Conservation (phyloP, 1,140 invertebrate species). For the Drosophila truncata region DNA sequence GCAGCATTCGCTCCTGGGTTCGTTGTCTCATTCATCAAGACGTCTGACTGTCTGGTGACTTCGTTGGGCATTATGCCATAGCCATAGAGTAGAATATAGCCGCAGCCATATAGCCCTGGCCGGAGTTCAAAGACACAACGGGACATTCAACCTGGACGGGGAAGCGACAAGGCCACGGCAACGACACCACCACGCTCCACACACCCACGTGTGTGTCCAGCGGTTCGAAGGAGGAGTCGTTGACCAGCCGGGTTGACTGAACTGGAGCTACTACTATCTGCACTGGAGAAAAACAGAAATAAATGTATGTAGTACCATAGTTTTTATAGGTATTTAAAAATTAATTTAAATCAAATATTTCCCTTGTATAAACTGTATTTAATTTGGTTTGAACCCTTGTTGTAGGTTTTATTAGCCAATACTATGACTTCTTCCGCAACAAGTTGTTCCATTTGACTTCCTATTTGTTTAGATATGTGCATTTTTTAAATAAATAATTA, state of each 20-base stretch:
- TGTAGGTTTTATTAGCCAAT: neutral
- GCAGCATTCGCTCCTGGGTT: constrained; percentile 43
- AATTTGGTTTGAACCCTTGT: neutral
- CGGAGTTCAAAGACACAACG: constrained; percentile 80
- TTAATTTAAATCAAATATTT: neutral
- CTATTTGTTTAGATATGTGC: constrained; percentile 6
- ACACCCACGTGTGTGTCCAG: constrained; percentile 68
- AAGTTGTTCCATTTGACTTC: neutral
- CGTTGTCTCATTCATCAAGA: constrained; percentile 80
- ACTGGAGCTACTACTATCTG: constrained; percentile 38
- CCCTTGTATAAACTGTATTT: neutral
- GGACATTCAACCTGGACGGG: constrained; percentile 75
- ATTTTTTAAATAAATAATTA: constrained; percentile 15
- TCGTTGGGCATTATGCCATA: constrained; percentile 74
- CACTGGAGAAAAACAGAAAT: neutral
- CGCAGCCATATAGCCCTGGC: constrained; percentile 31
- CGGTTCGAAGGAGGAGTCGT: constrained; percentile 50
- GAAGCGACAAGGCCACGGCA: constrained; percentile 73
- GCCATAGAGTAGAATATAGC: constrained; percentile 5
- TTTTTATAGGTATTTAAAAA: neutral
- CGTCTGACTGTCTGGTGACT: constrained; percentile 78
- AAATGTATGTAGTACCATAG: neutral
- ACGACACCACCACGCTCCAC: constrained; percentile 64
- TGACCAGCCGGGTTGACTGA: constrained; percentile 60
- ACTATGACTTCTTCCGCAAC: neutral